Conservation (phyloP, 2,797 vertebrate species). For the Muraenolepis orangiensis region DNA sequence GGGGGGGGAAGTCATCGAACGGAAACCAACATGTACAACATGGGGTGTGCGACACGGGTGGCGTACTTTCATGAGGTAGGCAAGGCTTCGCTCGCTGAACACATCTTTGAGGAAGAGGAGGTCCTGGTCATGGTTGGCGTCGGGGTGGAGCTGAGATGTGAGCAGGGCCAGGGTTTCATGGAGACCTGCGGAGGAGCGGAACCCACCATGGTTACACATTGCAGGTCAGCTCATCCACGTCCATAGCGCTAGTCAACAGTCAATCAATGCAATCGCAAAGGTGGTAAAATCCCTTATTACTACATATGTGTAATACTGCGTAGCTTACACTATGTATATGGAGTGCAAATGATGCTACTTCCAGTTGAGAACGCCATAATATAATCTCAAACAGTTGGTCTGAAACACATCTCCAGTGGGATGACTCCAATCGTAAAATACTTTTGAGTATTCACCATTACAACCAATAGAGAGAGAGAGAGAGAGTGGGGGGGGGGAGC, state of each 20-base stretch:
- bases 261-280: too few species aligned
- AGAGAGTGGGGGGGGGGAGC: too few species aligned
- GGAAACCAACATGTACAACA: too few species aligned
- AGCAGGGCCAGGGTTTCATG: constrained; percentile 90
- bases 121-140: constrained; percentile 88
- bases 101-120: constrained; percentile 86
- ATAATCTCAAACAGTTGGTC: not conserved
- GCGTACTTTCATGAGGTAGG: constrained; percentile 87
- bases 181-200: constrained; percentile 71
- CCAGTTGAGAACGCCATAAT: too few species aligned
- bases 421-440: too few species aligned
- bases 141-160: constrained; percentile 87
- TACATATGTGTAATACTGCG: too few species aligned
- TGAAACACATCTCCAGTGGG: not conserved
- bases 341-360: too few species aligned
- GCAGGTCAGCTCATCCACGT: not conserved
- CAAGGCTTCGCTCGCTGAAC: constrained; percentile 88
- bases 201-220: not conserved
- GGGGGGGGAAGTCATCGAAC: too few species aligned
- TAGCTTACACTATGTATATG: too few species aligned
- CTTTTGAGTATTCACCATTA: too few species aligned
- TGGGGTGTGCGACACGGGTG: not conserved
- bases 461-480: too few species aligned
- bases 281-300: not conserved
- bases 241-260: too few species aligned